Conservation (phyloP, 1,140 invertebrate species). For the Notospermus geniculatus region DNA sequence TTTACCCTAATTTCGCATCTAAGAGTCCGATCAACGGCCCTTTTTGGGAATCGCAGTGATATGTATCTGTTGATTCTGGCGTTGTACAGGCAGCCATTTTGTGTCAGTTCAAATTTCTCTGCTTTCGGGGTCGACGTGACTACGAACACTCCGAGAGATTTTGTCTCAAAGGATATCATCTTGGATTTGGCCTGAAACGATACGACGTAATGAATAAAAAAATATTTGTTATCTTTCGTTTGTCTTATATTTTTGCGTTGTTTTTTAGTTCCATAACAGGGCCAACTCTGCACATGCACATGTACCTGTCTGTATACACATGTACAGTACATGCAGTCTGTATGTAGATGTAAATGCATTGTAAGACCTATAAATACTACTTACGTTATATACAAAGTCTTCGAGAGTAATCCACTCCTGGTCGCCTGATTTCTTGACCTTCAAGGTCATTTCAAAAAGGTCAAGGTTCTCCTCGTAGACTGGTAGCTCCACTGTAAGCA, state of each 20-base stretch:
- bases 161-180: conserved; percentile 35
- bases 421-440: not conserved
- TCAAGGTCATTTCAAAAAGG: not conserved
- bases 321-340: no score
- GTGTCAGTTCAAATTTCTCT: conserved; percentile 35
- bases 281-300: no score
- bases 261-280: no score
- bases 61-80: conserved; percentile 33
- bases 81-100: conserved; percentile 40
- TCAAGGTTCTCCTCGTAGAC: conserved; percentile 1
- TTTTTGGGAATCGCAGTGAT: conserved; percentile 41
- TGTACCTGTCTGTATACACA: no score
- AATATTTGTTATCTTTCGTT: no score
- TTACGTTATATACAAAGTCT: not conserved
- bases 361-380: no score
- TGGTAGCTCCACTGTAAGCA: not conserved
- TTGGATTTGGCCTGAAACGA: conserved; percentile 2
- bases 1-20: conserved; percentile 35
- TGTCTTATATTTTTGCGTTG: no score
- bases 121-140: conserved; percentile 37
- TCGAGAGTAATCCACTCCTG: not conserved
- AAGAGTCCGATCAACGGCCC: conserved; percentile 29
- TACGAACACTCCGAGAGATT: conserved; percentile 38
- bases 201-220: no score
- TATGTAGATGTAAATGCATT: no score